These are phyloP conservation scores for Brachionus calyciflorus DNA, from an alignment of 1,140 invertebrate genomes.

Conservation along the genomic window DNA sequence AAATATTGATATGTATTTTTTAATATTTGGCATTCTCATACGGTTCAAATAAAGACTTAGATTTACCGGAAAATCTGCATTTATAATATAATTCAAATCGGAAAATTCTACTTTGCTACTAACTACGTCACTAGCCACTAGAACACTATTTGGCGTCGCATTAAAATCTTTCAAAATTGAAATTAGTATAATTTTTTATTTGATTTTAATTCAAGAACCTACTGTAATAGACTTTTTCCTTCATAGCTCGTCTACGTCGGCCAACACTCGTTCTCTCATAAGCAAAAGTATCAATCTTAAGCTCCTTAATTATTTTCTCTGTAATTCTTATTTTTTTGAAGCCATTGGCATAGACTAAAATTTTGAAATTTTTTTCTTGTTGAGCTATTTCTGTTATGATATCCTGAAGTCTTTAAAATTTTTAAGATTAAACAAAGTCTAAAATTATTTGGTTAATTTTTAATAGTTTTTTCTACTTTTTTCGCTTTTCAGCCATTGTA, in stretches of 20 bases:
- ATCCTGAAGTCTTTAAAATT: slow-evolving; percentile 22
- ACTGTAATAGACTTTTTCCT: slow-evolving; percentile 46
- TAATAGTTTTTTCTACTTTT: neutral
- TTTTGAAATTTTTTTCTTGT: slow-evolving; percentile 38
- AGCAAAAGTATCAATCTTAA: slow-evolving; percentile 43
- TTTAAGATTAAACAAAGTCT: neutral
- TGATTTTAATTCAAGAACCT: neutral
- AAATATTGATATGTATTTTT: slow-evolving; percentile 45
- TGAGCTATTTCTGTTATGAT: slow-evolving; percentile 35
- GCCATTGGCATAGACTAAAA: slow-evolving; percentile 38
- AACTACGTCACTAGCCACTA: slow-evolving; percentile 42
- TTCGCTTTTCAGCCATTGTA: slow-evolving; percentile 43
- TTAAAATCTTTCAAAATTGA: slow-evolving; percentile 39
- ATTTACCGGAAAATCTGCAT: slow-evolving; percentile 45
- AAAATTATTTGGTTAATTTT: neutral
- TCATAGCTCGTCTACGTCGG: slow-evolving; percentile 24
- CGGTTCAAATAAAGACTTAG: slow-evolving; percentile 41
- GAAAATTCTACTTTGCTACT: slow-evolving; percentile 39
- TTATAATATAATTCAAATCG: slow-evolving; percentile 39
- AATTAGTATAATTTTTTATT: neutral
- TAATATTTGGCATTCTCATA: slow-evolving; percentile 39
- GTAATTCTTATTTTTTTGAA: slow-evolving; percentile 44
- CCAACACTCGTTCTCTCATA: slow-evolving; percentile 43
- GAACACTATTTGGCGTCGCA: slow-evolving; percentile 39
- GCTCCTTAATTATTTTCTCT: slow-evolving; percentile 45